Evolutionary conservation across 1,140 invertebrate species (phyloP).

Genomic region (Drosophila insularis): DNA sequence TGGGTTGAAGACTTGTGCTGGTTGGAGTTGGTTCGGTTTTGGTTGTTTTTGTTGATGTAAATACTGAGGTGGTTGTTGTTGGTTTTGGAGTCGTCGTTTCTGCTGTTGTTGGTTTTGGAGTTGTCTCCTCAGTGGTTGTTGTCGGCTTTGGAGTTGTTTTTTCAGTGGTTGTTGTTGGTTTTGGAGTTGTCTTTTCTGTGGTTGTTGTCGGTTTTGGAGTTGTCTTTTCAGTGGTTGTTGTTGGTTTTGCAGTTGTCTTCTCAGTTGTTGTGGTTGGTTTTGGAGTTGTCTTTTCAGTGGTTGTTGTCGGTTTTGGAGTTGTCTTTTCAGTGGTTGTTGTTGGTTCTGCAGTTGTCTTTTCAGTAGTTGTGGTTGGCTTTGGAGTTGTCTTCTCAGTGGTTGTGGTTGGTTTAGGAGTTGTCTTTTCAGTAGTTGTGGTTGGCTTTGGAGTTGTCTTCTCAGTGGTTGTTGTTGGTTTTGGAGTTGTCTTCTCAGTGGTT

Average conservation of each 20-base stretch:
- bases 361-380: not conserved
- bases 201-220: not conserved
- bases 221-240: conserved; percentile 10
- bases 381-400: conserved; percentile 12
- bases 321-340: not conserved
- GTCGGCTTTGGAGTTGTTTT: conserved; percentile 25
- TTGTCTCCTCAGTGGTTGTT: not conserved
- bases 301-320: not conserved
- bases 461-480: not conserved
- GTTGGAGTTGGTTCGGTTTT: not conserved
- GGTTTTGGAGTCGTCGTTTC: not conserved
- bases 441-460: not conserved
- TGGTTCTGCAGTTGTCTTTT: not conserved
- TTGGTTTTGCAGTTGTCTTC: not conserved
- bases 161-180: not conserved
- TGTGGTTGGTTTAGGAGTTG: not conserved
- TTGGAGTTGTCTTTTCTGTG: not conserved
- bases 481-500: not conserved
- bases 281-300: not conserved
- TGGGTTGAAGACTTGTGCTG: not conserved
- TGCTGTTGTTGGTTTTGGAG: not conserved
- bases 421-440: not conserved
- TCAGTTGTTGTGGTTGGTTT: conserved; percentile 1
- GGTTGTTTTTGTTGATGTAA: not conserved
- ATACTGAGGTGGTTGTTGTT: conserved; percentile 48